Base-by-base conservation (phyloP, 1,140 invertebrate species). In the Maconellicoccus hirsutus region DNA sequence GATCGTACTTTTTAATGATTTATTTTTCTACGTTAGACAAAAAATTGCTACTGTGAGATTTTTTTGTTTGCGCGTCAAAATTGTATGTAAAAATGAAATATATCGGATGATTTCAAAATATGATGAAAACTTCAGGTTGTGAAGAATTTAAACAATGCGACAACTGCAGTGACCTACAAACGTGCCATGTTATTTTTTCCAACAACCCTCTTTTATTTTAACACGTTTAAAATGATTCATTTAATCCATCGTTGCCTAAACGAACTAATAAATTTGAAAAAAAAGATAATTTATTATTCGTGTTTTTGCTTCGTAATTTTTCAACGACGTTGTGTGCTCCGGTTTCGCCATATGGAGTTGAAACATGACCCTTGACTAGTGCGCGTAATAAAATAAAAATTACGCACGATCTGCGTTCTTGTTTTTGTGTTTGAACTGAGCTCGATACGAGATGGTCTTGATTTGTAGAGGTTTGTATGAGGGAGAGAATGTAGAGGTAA, bases 261-360 rank as follows among this genome's bases (percentile, higher is more conserved):
- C 42, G 42, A 52, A 52, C 42, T 52, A 52, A 52, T 52, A 52
- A 52, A 52, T 52, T 52, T 52, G 12, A 52, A 52, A 3, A 52
- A 52, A 52, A 19, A 16, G n/a, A 16, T 52, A 52, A 52, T 52
- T 52, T 52, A 52, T 52, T 52, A 52, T 52, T 52, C 42, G n/a
- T 52, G 42, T 52, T 52, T 52, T 52, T 52, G 42, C 42, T 52
- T 52, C 42, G 42, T 52, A 52, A 52, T 52, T 52, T 52, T 52
- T 52, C 42, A 52, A 52, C 42, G 42, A 2, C n/a, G 12, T 3
- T 52, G 42, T 52, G 42, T 19, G 42, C 42, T 52, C 42, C 16
- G 4, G 42, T 52, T 52, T 52, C 42, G 42, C 42, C 42, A 52
- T 52, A 16, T 52, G 42, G 6, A 52, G 42, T 52, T 52, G 42